phyloP scores from a whole-genome alignment of 1,140 invertebrate genomes.

The Sitophilus oryzae region DNA sequence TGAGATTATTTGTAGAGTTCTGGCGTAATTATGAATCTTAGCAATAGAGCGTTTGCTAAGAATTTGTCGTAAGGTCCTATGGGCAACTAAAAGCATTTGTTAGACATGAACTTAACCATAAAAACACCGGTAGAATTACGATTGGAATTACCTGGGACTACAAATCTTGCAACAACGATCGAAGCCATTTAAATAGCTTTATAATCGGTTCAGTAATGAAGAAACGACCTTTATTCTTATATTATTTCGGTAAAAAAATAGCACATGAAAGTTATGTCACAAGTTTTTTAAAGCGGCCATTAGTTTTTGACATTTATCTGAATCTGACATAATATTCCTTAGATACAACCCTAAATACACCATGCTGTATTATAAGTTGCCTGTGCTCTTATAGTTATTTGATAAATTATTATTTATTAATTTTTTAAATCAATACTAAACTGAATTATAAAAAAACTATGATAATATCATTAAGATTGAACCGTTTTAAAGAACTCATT shows the following conservation, averaged over 20 bases:
- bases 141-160: constrained; percentile 22
- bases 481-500: too few species aligned
- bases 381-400: too few species aligned
- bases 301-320: too few species aligned
- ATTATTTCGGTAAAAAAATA: background rate
- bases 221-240: background rate
- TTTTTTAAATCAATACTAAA: too few species aligned
- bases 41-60: constrained; percentile 16
- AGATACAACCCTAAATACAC: too few species aligned
- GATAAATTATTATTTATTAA: too few species aligned
- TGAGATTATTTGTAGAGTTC: constrained; percentile 23
- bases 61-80: constrained; percentile 18
- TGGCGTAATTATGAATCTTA: constrained; percentile 21
- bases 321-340: too few species aligned
- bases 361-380: too few species aligned
- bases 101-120: constrained; percentile 11
- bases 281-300: background rate
- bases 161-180: constrained; percentile 22
- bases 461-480: too few species aligned
- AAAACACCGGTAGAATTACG: constrained; percentile 8
- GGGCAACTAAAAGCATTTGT: constrained; percentile 20
- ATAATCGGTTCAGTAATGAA: too few species aligned
- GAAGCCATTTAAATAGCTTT: constrained; percentile 20
- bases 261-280: constrained; percentile 19
- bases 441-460: too few species aligned